Conservation (phyloP, 2,888 invertebrate genomes). For the Spisula solida region DNA sequence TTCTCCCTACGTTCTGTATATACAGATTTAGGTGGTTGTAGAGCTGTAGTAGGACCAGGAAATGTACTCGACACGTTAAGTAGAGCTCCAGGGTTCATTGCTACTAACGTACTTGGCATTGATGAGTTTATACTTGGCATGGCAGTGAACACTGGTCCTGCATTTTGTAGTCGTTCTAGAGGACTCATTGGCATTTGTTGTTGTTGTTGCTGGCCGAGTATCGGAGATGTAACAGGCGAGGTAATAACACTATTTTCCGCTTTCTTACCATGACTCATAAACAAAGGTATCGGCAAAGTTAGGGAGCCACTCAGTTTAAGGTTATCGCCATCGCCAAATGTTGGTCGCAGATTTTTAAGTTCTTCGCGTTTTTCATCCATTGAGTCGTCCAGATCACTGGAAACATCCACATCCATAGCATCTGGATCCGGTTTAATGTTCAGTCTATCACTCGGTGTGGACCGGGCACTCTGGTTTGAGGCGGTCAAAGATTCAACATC, state of each 20-base stretch:
- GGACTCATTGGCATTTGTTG: constrained; percentile 20
- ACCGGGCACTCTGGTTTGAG: constrained; percentile 59
- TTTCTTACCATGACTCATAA: constrained; percentile 17
- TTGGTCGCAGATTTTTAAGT: constrained; percentile 17
- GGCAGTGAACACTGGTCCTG: constrained; percentile 31
- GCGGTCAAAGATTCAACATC: constrained; percentile 50
- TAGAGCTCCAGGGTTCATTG: constrained; percentile 71
- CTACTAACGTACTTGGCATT: constrained; percentile 45
- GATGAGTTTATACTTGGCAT: neutral
- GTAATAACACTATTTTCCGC: neutral
- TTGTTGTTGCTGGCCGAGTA: neutral
- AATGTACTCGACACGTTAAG: constrained; percentile 56
- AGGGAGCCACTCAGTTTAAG: constrained; percentile 80
- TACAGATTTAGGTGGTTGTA: constrained; percentile 68
- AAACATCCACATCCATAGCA: constrained; percentile 54
- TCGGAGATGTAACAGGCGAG: neutral
- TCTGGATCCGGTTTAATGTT: constrained; percentile 38
- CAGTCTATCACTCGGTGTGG: constrained; percentile 49
- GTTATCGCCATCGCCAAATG: constrained; percentile 58
- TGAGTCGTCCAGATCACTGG: constrained; percentile 49
- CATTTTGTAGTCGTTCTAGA: neutral
- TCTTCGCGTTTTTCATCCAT: constrained; percentile 25
- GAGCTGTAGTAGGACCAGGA: constrained; percentile 58
- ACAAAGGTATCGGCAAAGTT: constrained; percentile 78
- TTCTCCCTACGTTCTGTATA: constrained; percentile 84